Conservation (phyloP, 2,113 vertebrate species). For the cattle (Bos taurus) region ARS-UCD2.0 NC_037357.1:18060501-18061000, state of each 20-base stretch:
- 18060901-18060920: neutral
- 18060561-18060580: too few relatives aligned
- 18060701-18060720: neutral
- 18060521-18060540: neutral
- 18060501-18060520: neutral
- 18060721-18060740: neutral
- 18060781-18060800: neutral
- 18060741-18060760: neutral
- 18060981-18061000: neutral
- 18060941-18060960: neutral
- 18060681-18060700: neutral
- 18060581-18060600: too few relatives aligned
- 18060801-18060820: neutral
- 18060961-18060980: neutral
- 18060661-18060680: too few relatives aligned
- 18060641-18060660: too few relatives aligned
- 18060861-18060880: neutral
- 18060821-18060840: neutral
- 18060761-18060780: neutral
- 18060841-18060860: neutral
- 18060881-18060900: neutral
- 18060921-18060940: neutral
- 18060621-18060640: too few relatives aligned
- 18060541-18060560: too few relatives aligned
- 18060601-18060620: too few relatives aligned